Base-by-base conservation (phyloP, 1,140 invertebrate genomes). In the Pachyrhynchus sulphureomaculatus region DNA sequence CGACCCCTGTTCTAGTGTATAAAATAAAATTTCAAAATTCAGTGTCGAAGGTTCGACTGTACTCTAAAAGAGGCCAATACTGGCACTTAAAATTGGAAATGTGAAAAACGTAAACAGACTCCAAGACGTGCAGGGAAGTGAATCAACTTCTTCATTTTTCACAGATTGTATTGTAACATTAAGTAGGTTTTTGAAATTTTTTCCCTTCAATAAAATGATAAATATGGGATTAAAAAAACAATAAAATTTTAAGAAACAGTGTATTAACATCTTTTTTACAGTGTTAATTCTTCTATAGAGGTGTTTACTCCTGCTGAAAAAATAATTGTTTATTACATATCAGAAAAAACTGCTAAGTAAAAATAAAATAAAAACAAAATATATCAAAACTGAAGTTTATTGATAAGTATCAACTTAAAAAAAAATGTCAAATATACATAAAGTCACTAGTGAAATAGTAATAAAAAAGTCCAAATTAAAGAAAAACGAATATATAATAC, bases 251-350 rank as follows among this genome's bases (percentile, higher is more conserved):
- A 29, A 10, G 26, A 54, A 54, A 29, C 29, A 54, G 2, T 54
- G 39, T 42, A 42, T 54, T 54, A 42, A 42, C 42, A 56, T 20
- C 17, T 32, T 18, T 29, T 32, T 56, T 56, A 54, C 39, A 45
- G 12, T 44, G 37, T 32, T 21, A 23, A 21, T 9, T 56, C 54
- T 56, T 44, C 54, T 29, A 12, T 29, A 18, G 42, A 44, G 47
- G 39, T 45, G 8, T 39, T 34, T 56, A 56, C 41, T 56, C 54
- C 41, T 56, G 54, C 54, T 56, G 54, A 56, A 56, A 56, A 56
- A 56, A 56, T 33, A 33, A 56, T 33, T 15, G 9, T 20, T 42
- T 29, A 33, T 47, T 45, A n/a, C 9, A 18, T 18, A 29, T 34
- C 12, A 13, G 21, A 26, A 10, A 45, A 34, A 2, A 34, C 2